Evolutionary conservation across 2,888 invertebrate genomes (phyloP).

Genomic region (Eupelmus urozonus): DNA sequence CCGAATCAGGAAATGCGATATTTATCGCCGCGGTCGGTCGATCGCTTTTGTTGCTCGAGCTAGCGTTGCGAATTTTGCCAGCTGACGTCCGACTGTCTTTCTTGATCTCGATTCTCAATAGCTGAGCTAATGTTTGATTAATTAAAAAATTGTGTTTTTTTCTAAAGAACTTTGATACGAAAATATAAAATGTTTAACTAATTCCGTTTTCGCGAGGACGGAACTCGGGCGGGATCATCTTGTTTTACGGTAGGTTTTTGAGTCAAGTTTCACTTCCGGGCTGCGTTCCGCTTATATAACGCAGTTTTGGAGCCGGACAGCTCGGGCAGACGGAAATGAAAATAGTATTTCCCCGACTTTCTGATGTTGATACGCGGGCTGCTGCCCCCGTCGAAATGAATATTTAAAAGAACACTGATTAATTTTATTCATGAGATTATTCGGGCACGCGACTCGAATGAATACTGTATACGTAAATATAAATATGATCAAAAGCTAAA

Average conservation of each 20-base stretch:
- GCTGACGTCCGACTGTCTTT: no score
- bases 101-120: neutral
- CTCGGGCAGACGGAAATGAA: conserved; percentile 1
- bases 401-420: conserved; percentile 31
- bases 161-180: no score
- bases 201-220: neutral
- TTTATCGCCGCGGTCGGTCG: conserved; percentile 25
- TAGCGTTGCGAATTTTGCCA: no score
- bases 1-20: conserved; percentile 43
- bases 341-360: neutral
- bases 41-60: neutral
- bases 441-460: neutral
- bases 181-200: neutral
- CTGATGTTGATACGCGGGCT: neutral
- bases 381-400: conserved; percentile 28
- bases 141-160: no score
- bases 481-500: neutral
- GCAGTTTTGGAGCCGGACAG: no score
- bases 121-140: no score
- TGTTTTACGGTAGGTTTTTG: conserved; percentile 8
- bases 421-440: conserved; percentile 28
- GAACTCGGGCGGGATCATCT: conserved; percentile 4
- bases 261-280: conserved; percentile 5
- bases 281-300: conserved; percentile 5
- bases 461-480: conserved; percentile 3